These are phyloP conservation scores for Ophonus ardosiacus DNA, from an alignment of 2,888 invertebrate species.

Conservation along the genomic window DNA sequence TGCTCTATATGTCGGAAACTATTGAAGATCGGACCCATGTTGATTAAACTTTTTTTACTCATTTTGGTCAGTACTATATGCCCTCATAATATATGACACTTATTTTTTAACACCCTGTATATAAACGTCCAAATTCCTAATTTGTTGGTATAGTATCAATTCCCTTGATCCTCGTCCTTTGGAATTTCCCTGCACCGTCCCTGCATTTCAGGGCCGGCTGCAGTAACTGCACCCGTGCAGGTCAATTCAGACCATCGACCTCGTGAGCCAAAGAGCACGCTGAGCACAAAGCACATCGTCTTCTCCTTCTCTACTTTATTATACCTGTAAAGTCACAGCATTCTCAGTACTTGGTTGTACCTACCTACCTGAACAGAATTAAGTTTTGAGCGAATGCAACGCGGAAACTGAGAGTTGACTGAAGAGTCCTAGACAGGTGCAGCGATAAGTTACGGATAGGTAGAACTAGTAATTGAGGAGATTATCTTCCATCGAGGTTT, in stretches of 20 bases:
- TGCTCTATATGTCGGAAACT: no score
- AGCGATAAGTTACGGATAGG: not conserved
- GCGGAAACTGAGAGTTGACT: not conserved
- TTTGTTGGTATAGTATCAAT: no score
- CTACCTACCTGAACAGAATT: constrained; percentile 13
- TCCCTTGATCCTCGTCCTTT: no score
- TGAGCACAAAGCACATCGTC: not conserved
- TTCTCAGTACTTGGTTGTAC: not conserved
- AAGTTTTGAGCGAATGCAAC: not conserved
- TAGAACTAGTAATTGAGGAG: no score
- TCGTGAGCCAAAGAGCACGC: not conserved
- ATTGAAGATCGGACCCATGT: no score
- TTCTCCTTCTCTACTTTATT: not conserved
- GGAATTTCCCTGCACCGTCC: constrained; percentile 23
- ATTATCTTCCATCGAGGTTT: no score
- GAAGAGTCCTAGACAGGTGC: not conserved
- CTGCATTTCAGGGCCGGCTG: constrained; percentile 16
- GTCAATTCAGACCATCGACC: constrained; percentile 18
- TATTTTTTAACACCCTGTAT: no score
- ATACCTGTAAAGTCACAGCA: not conserved
- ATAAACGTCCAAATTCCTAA: no score
- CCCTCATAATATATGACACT: no score
- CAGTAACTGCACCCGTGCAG: constrained; percentile 3
- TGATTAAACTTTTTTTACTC: no score
- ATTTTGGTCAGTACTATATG: no score